phyloP scores from a whole-genome alignment of 1,140 invertebrate genomes.

The Zaprionus kolodkinae region DNA sequence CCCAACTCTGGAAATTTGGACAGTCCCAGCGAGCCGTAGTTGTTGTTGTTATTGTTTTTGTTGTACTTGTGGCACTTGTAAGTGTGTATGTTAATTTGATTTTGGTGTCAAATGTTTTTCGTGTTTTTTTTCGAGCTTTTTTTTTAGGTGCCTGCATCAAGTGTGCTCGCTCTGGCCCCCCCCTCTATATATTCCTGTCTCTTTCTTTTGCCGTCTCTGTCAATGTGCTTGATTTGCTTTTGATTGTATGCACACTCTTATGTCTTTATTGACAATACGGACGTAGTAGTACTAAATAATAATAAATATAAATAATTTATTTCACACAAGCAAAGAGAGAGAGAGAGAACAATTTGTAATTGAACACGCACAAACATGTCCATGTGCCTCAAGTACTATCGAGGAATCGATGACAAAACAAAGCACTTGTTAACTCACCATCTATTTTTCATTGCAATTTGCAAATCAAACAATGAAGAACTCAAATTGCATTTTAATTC shows the following conservation, averaged over 20 bases:
- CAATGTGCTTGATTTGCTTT: slow-evolving; percentile 67
- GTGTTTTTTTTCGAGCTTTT: slow-evolving; percentile 29
- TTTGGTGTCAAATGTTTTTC: slow-evolving; percentile 73
- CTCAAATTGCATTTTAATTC: slow-evolving; percentile 27
- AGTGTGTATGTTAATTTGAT: slow-evolving; percentile 81
- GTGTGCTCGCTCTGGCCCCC: slow-evolving; percentile 12
- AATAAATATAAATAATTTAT: slow-evolving; percentile 71
- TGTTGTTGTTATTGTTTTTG: slow-evolving; percentile 22
- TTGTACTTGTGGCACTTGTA: slow-evolving; percentile 48
- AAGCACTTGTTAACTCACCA: slow-evolving; percentile 34
- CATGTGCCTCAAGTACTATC: slow-evolving; percentile 54
- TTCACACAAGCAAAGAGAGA: slow-evolving; percentile 47
- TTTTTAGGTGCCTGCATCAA: slow-evolving; percentile 63
- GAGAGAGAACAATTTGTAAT: slow-evolving; percentile 70
- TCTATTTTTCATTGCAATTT: slow-evolving; percentile 22
- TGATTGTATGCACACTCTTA: slow-evolving; percentile 70
- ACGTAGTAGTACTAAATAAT: slow-evolving; percentile 39
- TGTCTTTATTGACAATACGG: slow-evolving; percentile 74
- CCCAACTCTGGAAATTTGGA: slow-evolving; percentile 67
- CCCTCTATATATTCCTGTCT: not conserved
- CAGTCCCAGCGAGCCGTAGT: slow-evolving; percentile 21
- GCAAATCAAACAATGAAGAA: slow-evolving; percentile 23
- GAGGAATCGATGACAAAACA: slow-evolving; percentile 50
- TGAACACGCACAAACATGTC: slow-evolving; percentile 44
- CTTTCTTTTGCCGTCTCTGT: slow-evolving; percentile 35